Conservation (phyloP, 1,140 invertebrate species). For the Calephelis virginiensis region DNA sequence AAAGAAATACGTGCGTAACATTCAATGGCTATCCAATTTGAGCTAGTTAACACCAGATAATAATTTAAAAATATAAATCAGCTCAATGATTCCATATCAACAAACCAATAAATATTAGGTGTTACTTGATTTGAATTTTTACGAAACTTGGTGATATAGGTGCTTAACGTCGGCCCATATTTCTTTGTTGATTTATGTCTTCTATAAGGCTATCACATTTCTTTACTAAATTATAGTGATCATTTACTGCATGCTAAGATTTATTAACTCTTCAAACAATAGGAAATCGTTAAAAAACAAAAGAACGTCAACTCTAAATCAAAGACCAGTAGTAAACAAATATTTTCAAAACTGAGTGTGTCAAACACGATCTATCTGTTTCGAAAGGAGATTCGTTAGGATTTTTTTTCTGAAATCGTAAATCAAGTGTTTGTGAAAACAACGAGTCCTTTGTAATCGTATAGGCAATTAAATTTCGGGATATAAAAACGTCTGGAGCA, state of each 20-base stretch:
- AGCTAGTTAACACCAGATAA: no score
- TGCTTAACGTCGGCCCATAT: neutral
- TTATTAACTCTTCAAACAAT: conserved; percentile 16
- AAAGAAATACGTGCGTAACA: no score
- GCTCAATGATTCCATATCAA: neutral
- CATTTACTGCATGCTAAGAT: conserved; percentile 11
- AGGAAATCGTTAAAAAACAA: conserved; percentile 31
- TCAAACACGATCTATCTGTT: conserved; percentile 29
- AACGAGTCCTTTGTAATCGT: conserved; percentile 65
- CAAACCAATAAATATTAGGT: neutral
- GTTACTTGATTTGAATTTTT: neutral
- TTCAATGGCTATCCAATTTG: no score
- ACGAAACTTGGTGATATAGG: conserved; percentile 3
- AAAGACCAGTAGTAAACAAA: conserved; percentile 63
- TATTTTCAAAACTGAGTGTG: conserved; percentile 53
- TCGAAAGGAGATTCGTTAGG: conserved; percentile 22
- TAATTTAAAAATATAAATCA: no score
- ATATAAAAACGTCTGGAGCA: conserved; percentile 51
- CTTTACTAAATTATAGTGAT: conserved; percentile 11
- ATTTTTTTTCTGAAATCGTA: conserved; percentile 36
- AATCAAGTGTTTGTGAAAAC: conserved; percentile 66
- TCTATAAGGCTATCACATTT: conserved; percentile 13
- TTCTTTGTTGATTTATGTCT: conserved; percentile 2
- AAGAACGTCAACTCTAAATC: conserved; percentile 41
- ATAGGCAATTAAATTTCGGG: conserved; percentile 65